Percentiles rank a stretch among this genome's conserved stretches.
Conservation (phyloP, 2,797 vertebrate species). For the Rhinogobio ventralis region DNA sequence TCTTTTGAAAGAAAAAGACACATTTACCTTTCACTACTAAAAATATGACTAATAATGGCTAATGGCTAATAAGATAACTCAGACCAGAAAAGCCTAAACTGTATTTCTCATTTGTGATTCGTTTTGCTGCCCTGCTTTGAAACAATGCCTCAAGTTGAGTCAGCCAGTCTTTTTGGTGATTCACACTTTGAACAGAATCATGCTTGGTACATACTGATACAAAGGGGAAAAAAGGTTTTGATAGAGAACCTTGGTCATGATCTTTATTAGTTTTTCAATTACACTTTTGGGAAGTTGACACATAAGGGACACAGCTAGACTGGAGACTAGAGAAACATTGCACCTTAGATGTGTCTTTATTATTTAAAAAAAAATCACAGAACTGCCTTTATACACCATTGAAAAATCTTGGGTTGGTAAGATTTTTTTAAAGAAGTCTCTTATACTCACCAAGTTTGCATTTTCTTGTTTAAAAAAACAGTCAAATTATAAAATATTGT, state of each 20-base stretch:
- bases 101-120: neutral
- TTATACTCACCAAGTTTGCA: too few relatives aligned
- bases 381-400: too few relatives aligned
- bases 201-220: neutral
- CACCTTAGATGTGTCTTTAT: too few relatives aligned
- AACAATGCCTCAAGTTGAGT: neutral
- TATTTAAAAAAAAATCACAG: too few relatives aligned
- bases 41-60: neutral
- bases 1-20: slow-evolving; percentile 4
- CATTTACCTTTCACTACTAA: neutral
- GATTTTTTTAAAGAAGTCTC: too few relatives aligned
- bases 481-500: too few relatives aligned
- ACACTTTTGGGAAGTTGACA: neutral
- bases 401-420: too few relatives aligned
- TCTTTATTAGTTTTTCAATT: neutral
- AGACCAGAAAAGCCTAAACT: neutral
- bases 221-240: neutral
- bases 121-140: neutral
- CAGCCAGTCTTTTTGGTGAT: neutral
- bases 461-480: too few relatives aligned
- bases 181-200: slow-evolving; percentile 7
- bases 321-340: neutral
- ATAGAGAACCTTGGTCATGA: neutral
- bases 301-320: neutral
- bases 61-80: neutral